Base-by-base conservation (phyloP, 2,888 invertebrate genomes). In the Carpatolechia fugitivella region DNA sequence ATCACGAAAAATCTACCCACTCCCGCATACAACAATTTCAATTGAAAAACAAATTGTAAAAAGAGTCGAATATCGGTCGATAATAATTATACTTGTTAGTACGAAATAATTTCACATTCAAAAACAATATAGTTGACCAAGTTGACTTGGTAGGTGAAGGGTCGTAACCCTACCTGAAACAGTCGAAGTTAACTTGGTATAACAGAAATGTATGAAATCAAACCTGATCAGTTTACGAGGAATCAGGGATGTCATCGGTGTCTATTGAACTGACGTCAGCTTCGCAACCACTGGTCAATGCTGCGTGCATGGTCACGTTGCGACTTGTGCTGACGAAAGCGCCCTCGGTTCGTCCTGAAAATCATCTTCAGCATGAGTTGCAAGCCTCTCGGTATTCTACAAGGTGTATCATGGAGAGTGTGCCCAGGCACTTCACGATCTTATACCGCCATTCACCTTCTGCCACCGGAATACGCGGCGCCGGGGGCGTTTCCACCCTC, bases 241-340 rank as follows among this genome's bases (percentile, higher is more conserved):
- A 76, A 62, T 86, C 84, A 0, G 70, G 74, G 18, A 70, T 20
- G 40, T 41, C 74, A 52, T 88, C 87, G 0, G 88, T 87, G 59
- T 79, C 86, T 11, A 80, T 57, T 1, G 89, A 89, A 56, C 88
- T 88, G 52, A 87, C 71, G 55, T 89, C 89, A 0, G 86, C 89
- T 24, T 88, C 88, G 1, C 70, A 64, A 52, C 85, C 87, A 46
- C 85, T 87, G 3, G 72, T 64, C 0, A 63, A 62, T 1, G 49
- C 36, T 47, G 52, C 35, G 5, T 41, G 60, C 7, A 55, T 47
- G 36, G 55, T 14, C 10, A 50, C 59, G 47, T 56, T 57, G 20
- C 60, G 59, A 52, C 47, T 59, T 8, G 52, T 54, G 20, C 44
- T 57, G 4, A 48, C 14, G 3, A 33, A 14, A 18, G 46, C 41